Evolutionary conservation across 92 coral and sea anemone species (phyloP), one percentile per base, ranked within the genome.

Genomic region (Palythoa heliodiscus): DNA sequence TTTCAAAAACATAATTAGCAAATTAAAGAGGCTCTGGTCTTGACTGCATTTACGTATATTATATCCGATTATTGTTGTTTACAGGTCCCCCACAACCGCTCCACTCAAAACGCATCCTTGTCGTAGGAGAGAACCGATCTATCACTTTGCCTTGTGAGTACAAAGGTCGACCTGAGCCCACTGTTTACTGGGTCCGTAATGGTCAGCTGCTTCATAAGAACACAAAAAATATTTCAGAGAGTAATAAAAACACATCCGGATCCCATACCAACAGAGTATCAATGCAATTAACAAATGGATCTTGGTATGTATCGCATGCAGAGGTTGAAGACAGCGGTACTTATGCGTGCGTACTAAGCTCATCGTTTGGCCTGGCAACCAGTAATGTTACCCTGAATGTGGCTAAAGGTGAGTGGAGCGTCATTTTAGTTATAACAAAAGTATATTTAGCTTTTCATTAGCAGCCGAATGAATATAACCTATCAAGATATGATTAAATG

Each of bases 151-250:
- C 83, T 5, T 78, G 83, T 24, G 83, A 78, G 6, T 61, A 78
- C 72, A 71, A 13, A 20, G 83, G 83, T 43, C 83, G 73, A 61
- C 83, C 83, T 60, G 83, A 78, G 83, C 83, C 83, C 55, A 66
- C 39, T 37, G 54, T 78, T 22, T 60, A 58, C 15, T 78, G 83
- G 83, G 55, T 78, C 25, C 83, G 55, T 7, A 78, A 78, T 37
- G 71, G 72, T 39, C 70, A 78, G 72, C 60, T 57, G 72, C 83
- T 78, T 39, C 57, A 20, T 7, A 58, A 20, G 37, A 19, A 47
- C 0, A 10, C 79, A n/a, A 20, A 78, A 43, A 23, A 63, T 15
- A 20, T 35, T 37, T 13, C 52, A 78, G 19, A 19, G 37, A 24
- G 13, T 43, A 61, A 2, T 38, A 57, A 71, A 10, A 61, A 61